Evolutionary conservation across 2,888 invertebrate genomes (phyloP).

Genomic region (Dromius quadrimaculatus): DNA sequence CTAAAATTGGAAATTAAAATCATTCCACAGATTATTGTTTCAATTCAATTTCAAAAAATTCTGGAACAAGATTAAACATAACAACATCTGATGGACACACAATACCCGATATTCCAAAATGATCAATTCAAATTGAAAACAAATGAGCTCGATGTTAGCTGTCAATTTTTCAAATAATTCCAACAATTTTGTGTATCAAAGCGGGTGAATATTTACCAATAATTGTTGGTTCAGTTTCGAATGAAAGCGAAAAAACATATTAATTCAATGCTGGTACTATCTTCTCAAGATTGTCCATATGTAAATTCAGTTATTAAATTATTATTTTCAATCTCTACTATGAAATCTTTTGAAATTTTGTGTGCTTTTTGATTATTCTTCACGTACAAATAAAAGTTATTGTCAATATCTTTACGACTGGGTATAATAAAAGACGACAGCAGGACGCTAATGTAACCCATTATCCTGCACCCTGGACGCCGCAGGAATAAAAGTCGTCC

Average conservation of each 20-base stretch:
- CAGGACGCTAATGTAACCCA: conserved; percentile 45
- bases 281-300: too few relatives aligned
- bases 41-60: conserved; percentile 6
- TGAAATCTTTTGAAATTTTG: too few relatives aligned
- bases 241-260: too few relatives aligned
- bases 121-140: conserved; percentile 7
- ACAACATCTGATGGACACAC: background rate
- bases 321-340: too few relatives aligned
- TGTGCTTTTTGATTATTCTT: conserved; percentile 4
- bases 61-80: background rate
- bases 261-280: too few relatives aligned
- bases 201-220: too few relatives aligned
- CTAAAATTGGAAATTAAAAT: background rate
- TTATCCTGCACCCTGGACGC: conserved; percentile 41
- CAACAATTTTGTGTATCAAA: background rate
- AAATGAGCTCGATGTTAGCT: background rate
- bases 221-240: too few relatives aligned
- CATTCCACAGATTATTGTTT: background rate
- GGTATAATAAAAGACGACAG: conserved; percentile 36
- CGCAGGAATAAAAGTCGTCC: conserved; percentile 44
- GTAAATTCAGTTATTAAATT: too few relatives aligned
- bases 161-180: background rate
- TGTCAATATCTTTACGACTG: conserved; percentile 49
- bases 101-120: background rate
- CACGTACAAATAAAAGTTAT: conserved; percentile 38